A percentile compares a stretch with the other conserved stretches of the same genome.
Evolutionary conservation across 2,113 vertebrate genomes (phyloP).

Genomic region (Heteronetta atricapilla): DNA sequence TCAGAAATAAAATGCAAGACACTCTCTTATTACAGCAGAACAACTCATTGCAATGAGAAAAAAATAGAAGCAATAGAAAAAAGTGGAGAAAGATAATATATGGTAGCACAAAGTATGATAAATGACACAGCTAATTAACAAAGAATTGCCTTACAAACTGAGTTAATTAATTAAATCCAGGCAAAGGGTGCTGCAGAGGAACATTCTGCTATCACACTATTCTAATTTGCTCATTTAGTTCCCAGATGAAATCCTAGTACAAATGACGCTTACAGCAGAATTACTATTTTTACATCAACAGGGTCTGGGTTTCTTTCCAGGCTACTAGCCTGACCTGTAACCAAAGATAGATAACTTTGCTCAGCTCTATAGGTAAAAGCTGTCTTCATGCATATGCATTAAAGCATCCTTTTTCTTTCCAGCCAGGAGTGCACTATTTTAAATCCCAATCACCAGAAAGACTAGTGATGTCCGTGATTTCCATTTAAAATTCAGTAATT

Average conservation of each 20-base stretch:
- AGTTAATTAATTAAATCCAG: constrained; percentile 30
- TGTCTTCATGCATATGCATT: neutral
- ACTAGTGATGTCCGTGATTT: accelerated
- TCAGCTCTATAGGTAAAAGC: neutral
- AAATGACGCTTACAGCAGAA: neutral
- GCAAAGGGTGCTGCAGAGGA: neutral
- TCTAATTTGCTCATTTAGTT: neutral
- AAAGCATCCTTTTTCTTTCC: neutral
- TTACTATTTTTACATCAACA: neutral
- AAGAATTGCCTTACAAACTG: neutral
- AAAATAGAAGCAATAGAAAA: neutral
- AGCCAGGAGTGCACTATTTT: neutral
- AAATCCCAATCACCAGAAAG: neutral
- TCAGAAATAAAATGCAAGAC: neutral
- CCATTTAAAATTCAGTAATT: neutral
- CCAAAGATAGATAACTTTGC: accelerated
- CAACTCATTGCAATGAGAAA: neutral
- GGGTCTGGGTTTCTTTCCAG: neutral
- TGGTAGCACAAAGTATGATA: neutral
- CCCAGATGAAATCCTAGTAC: neutral
- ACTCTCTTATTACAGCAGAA: neutral
- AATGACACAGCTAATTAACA: neutral
- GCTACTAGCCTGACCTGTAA: neutral
- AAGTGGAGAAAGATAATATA: neutral
- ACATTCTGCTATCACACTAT: neutral